phyloP scores from a whole-genome alignment of 2,888 invertebrate species.

The Hecatera dysodea region DNA sequence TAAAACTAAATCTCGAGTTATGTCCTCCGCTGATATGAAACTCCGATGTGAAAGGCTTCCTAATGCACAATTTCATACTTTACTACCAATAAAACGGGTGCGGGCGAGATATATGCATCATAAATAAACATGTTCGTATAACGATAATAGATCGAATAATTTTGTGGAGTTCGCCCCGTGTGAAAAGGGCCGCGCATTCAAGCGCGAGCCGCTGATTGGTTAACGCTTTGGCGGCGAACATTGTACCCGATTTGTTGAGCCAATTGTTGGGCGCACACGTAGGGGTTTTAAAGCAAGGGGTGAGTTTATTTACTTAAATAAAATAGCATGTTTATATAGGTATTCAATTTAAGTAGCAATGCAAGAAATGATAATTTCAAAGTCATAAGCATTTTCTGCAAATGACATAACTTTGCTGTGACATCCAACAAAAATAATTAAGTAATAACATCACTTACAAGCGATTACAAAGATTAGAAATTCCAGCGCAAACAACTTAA shows the following conservation, averaged over 20 bases:
- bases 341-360: background rate
- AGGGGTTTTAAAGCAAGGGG: constrained; percentile 41
- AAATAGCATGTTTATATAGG: background rate
- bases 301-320: constrained; percentile 5
- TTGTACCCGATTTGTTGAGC: constrained; percentile 72
- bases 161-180: constrained; percentile 79
- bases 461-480: constrained; percentile 65
- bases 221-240: constrained; percentile 66
- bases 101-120: constrained; percentile 79
- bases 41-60: constrained; percentile 85
- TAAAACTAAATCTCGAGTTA: constrained; percentile 87
- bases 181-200: constrained; percentile 68
- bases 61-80: constrained; percentile 88
- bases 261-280: constrained; percentile 63
- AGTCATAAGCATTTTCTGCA: constrained; percentile 34
- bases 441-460: constrained; percentile 62
- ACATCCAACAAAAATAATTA: constrained; percentile 52
- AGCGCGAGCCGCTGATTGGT: constrained; percentile 75
- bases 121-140: constrained; percentile 86
- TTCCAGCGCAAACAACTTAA: constrained; percentile 69
- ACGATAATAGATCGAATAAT: constrained; percentile 86
- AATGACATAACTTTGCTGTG: constrained; percentile 33
- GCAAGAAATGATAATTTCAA: background rate
- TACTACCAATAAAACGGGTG: constrained; percentile 85
- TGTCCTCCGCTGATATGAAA: constrained; percentile 81